phyloP scores from a whole-genome alignment of 2,888 invertebrate genomes.

The Ditula angustiorana region DNA sequence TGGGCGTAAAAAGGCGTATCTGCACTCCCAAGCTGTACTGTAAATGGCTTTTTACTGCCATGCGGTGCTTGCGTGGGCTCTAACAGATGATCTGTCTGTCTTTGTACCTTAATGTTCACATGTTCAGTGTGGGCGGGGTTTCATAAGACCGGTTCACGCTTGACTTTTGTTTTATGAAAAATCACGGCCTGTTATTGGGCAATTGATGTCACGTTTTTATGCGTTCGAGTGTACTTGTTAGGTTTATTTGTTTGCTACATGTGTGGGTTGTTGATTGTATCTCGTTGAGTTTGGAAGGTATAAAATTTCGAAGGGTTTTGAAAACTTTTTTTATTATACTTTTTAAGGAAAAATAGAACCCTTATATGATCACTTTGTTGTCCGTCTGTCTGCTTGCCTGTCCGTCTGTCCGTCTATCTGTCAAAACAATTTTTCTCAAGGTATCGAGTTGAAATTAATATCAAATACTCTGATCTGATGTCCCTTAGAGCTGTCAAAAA shows the following conservation, averaged over 20 bases:
- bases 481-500: too few relatives aligned
- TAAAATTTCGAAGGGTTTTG: neutral
- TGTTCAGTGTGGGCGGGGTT: conserved; percentile 43
- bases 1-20: neutral
- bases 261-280: conserved; percentile 33
- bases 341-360: too few relatives aligned
- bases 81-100: conserved; percentile 43
- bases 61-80: conserved; percentile 42
- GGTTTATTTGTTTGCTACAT: conserved; percentile 21
- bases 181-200: conserved; percentile 35
- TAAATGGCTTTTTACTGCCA: neutral
- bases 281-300: neutral
- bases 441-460: too few relatives aligned
- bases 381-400: too few relatives aligned
- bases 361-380: too few relatives aligned
- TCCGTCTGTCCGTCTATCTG: too few relatives aligned
- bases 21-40: neutral
- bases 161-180: conserved; percentile 45
- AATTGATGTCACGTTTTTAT: conserved; percentile 38
- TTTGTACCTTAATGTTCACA: conserved; percentile 42
- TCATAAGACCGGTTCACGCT: conserved; percentile 40
- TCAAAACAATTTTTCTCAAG: too few relatives aligned
- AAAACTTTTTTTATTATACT: neutral
- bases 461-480: too few relatives aligned
- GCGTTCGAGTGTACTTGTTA: conserved; percentile 34